These are phyloP conservation scores for Rhinolophus sinicus DNA, from an alignment of 2,113 vertebrate species.

Conservation along the genomic window DNA sequence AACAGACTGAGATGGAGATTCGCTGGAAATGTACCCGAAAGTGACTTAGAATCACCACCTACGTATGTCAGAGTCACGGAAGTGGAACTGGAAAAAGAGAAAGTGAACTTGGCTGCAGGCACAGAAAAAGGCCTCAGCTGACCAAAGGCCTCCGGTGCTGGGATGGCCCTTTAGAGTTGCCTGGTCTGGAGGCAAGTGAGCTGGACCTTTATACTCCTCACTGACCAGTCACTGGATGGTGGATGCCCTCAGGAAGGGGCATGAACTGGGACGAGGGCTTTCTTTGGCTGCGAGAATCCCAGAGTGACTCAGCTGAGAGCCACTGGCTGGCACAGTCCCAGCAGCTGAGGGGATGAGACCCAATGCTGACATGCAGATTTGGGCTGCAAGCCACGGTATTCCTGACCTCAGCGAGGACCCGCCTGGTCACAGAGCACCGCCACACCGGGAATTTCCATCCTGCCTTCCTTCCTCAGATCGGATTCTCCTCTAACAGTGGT, in stretches of 20 bases:
- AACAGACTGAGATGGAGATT: neutral
- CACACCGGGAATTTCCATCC: neutral
- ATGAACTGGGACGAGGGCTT: neutral
- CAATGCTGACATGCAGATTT: neutral
- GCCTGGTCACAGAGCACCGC: no score
- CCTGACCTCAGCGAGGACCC: accelerated
- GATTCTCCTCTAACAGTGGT: neutral
- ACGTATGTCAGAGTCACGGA: neutral
- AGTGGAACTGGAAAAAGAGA: neutral
- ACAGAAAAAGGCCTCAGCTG: neutral
- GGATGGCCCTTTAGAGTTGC: neutral
- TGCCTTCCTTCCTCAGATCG: neutral
- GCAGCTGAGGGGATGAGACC: neutral
- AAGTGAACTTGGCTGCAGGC: neutral
- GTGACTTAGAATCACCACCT: neutral
- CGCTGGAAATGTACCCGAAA: neutral
- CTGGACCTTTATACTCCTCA: neutral
- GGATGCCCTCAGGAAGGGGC: neutral
- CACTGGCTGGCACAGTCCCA: neutral
- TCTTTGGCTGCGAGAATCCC: neutral
- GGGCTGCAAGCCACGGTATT: neutral
- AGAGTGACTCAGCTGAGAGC: neutral
- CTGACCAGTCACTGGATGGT: neutral
- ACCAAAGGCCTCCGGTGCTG: neutral
- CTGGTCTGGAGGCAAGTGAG: neutral